A percentile compares a stretch with the other conserved stretches of the same genome.
These are phyloP conservation scores for Scotopteryx bipunctaria DNA, from an alignment of 2,888 invertebrate species.

Conservation along the genomic window DNA sequence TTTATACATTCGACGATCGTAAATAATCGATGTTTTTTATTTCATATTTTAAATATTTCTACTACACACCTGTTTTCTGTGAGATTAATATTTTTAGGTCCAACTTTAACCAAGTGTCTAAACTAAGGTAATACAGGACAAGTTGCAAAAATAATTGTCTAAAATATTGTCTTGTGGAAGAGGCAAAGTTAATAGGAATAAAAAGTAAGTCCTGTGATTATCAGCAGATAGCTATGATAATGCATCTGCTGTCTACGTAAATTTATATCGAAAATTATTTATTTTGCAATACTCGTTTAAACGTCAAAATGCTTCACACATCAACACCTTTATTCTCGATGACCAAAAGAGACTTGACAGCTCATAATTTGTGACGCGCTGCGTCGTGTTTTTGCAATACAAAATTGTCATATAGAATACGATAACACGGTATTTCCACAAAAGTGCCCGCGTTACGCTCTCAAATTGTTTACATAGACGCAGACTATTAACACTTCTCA, in stretches of 20 bases:
- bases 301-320: no score
- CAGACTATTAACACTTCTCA: background rate
- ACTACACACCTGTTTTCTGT: no score
- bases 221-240: conserved; percentile 17
- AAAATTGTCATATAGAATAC: background rate
- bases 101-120: no score
- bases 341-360: background rate
- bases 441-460: background rate
- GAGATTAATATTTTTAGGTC: no score
- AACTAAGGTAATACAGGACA: no score
- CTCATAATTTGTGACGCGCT: background rate
- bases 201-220: conserved; percentile 6
- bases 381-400: background rate
- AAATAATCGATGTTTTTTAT: no score
- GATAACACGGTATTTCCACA: background rate
- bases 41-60: no score
- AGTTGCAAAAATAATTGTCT: no score
- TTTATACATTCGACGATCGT: background rate
- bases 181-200: background rate
- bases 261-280: background rate
- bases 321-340: no score
- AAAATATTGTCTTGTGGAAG: background rate
- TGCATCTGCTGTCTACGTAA: conserved; percentile 10
- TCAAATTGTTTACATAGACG: background rate
- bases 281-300: background rate